Evolutionary conservation across 2,113 vertebrate genomes (phyloP), one percentile per base, ranked within the genome.

Genomic region (Xiphophorus maculatus): DNA sequence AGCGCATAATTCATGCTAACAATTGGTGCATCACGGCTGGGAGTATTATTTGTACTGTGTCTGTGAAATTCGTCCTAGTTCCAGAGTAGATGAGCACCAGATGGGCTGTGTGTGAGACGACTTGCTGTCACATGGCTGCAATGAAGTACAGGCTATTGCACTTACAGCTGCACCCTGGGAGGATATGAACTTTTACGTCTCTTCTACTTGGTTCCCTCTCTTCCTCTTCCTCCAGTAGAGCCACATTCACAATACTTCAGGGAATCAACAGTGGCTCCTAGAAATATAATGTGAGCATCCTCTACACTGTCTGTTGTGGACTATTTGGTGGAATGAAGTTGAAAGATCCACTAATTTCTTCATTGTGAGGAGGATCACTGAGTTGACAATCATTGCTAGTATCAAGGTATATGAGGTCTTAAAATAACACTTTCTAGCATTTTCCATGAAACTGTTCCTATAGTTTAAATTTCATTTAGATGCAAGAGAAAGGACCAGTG

Each of bases 61-160:
- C 48, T 42, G 12, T 60, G 0, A 72, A 9, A 51, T 28, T 65
- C 1, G 62, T 73, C 30, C 35, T 12, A 40, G 13, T 29, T 74
- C 28, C 30, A 63, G 62, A 66, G 15, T n/a, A 63, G 33, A 66
- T 80, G 66, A 51, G 65, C 61, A 73, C 51, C 87, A 88, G 80
- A 85, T 86, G 80, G 77, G 64, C 76, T 79, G 63, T 33, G 64
- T 74, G 69, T 73, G 71, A 82, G 81, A 73, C 30, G 77, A 74
- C 62, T 68, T 77, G 35, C 54, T n/a, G 65, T 80, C 67, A 33
- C 76, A 40, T 66, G 37, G 62, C 72, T 76, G 76, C 64, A 75
- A 69, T 79, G 74, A 66, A 77, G 69, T 70, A 77, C 65, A 44
- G 54, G 51, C 42, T 54, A 15, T 74, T 70, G 28, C 44, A 6